Base-by-base conservation (phyloP, 2,888 invertebrate genomes). In the Sinohyriopsis cumingii region DNA sequence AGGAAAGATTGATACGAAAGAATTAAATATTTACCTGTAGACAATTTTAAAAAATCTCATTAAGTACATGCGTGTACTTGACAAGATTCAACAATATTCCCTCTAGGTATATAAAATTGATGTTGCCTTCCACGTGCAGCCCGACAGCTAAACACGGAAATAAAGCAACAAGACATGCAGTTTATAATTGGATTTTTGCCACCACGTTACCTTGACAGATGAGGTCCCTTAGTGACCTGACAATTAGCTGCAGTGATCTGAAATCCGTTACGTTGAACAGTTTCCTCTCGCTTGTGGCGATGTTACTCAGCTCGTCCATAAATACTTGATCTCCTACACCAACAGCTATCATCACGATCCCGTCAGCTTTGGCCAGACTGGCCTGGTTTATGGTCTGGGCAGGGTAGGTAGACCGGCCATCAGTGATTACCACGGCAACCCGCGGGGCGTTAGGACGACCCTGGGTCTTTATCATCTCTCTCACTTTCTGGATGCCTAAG, bases 351-450 rank as follows among this genome's bases (percentile, higher is more conserved):
- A 86, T 77, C 54, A 77, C 81, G 22, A 81, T 72, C 5, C 86
- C 86, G 12, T 75, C 77, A 25, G 57, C 60, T 53, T 79, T 73
- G 54, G 78, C 77, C 71, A 78, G 71, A 9, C 55, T 63, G 3
- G 84, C 82, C 68, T 85, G 81, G 45, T 71, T 68, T n/a, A 75
- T 69, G 0, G 84, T 85, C 55, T 81, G 73, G 20, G 76, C 71
- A 7, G 82, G 80, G 60, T 75, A 76, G 22, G 76, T 80, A 28
- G 83, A 84, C 76, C 81, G 76, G 15, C 85, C 85, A 65, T 85
- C 85, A 12, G 85, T 85, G 55, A 85, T 79, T 63, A 85, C 83
- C 19, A 85, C 82, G 59, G 80, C 75, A 24, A 83, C 79, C 62
- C 78, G 79, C 9, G 83, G 82, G 18, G 80, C 79, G 57, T 79